These are phyloP conservation scores for Bovichtus diacanthus DNA, from an alignment of 2,797 vertebrate genomes.

Conservation along the genomic window DNA sequence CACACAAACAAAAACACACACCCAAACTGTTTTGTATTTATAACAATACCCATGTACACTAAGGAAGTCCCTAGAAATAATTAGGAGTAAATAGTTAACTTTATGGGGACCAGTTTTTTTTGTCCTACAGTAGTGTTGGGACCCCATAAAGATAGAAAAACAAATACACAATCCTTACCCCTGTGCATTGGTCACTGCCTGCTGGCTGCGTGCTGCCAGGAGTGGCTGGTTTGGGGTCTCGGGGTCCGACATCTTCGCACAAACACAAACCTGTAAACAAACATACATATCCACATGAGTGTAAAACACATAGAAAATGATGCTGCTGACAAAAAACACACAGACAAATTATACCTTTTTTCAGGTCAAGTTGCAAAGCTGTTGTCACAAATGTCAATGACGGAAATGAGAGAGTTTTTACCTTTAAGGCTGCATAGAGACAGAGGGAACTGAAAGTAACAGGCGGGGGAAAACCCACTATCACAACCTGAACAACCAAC, in stretches of 20 bases:
- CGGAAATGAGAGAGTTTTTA: neutral
- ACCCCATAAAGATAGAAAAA: neutral
- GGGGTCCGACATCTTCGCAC: conserved; percentile 66
- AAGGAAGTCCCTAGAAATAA: neutral
- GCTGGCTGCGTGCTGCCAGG: conserved; percentile 35
- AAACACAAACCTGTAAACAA: conserved; percentile 43
- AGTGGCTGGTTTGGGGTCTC: conserved; percentile 63
- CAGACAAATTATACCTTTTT: conserved; percentile 38
- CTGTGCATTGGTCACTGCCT: conserved; percentile 12
- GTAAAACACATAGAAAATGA: neutral
- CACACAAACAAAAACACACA: neutral
- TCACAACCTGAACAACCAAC: neutral
- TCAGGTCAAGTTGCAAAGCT: neutral
- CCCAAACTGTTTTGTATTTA: neutral
- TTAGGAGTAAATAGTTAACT: neutral
- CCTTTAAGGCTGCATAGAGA: conserved; percentile 10
- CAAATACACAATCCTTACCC: conserved; percentile 54
- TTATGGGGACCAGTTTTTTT: neutral
- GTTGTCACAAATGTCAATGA: conserved; percentile 19
- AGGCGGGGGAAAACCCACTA: conserved; percentile 6
- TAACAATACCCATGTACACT: neutral
- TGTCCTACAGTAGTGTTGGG: neutral
- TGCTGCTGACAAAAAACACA: neutral
- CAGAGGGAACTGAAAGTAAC: conserved; percentile 56
- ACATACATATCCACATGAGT: neutral